Evolutionary conservation across 1,140 invertebrate genomes (phyloP), one percentile per base, ranked within the genome.

Genomic region (Trichonephila inaurata): DNA sequence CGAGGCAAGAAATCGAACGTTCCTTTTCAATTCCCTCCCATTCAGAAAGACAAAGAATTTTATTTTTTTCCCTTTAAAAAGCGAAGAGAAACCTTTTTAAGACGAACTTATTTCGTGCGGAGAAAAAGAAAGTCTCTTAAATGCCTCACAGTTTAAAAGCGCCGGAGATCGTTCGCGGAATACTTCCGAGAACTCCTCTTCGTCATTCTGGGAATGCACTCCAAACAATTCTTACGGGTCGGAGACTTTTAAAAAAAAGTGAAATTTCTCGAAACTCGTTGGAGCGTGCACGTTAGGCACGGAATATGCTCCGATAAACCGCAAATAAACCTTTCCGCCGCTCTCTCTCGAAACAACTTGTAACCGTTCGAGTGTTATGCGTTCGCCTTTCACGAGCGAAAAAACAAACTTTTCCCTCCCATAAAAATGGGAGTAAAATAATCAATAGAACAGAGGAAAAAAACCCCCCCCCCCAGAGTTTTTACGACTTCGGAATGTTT

Each of bases 331-430:
- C 82, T 83, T 58, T 10, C 28, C 19, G 21, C 21, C 58, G 58
- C 82, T 58, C 72, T 77, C 69, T 77, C 82, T 60, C 51, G n/a
- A 83, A 83, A 83, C 82, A 83, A 83, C 82, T 83, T 60, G 51
- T 58, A 83, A 24, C 82, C 51, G 24, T 14, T 83, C 82, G n/a
- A 83, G 82, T 83, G 82, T 77, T 77, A 77, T 83, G 82, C 82
- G 82, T 24, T 12, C 51, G 51, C 51, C 24, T 83, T 83, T 83
- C 82, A 40, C 1, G n/a, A 69, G 33, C 5, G 14, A 33, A 33
- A 33, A 77, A 77, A 77, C 6, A 40, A 77, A 33, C 10, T 33
- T 18, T 64, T 21, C 62, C 7, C 8, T 77, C 40, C 14, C 40
- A n/a, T 83, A 83, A 83, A 83, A 83, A 83, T 83, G 82, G 24